These are phyloP conservation scores for Oasisia sp. DNA, from an alignment of 2,888 invertebrate species.

Conservation along the genomic window DNA sequence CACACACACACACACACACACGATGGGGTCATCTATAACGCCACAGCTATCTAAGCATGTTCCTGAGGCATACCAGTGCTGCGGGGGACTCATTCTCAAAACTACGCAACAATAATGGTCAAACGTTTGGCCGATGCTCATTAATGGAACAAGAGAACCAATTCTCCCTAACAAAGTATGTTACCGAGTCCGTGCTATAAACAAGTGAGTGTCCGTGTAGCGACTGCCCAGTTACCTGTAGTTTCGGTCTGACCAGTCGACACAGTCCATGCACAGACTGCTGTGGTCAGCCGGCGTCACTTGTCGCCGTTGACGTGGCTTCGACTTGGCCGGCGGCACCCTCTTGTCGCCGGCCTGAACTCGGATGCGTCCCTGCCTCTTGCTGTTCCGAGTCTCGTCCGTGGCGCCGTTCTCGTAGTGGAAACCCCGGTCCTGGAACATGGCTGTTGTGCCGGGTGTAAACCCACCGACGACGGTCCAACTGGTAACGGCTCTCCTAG, in stretches of 20 bases:
- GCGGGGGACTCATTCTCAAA: no score
- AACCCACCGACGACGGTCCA: not conserved
- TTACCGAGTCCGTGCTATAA: not conserved
- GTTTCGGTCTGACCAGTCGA: slow-evolving; percentile 21
- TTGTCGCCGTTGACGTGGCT: slow-evolving; percentile 26
- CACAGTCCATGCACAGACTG: slow-evolving; percentile 24
- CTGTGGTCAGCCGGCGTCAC: slow-evolving; percentile 20
- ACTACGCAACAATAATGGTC: no score
- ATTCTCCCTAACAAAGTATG: not conserved
- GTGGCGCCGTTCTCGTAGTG: not conserved
- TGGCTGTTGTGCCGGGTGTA: not conserved
- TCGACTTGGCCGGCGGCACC: slow-evolving; percentile 40
- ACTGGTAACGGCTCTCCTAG: not conserved
- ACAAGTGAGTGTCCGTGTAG: not conserved
- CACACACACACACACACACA: not conserved
- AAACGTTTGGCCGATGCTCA: no score
- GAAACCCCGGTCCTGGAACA: not conserved
- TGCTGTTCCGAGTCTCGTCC: not conserved
- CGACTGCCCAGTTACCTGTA: slow-evolving; percentile 6
- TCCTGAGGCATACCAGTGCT: no score
- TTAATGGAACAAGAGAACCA: no score
- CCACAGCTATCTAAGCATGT: no score
- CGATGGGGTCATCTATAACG: no score
- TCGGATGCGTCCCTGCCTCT: slow-evolving; percentile 23
- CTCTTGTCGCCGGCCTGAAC: slow-evolving; percentile 40